These are phyloP conservation scores for Aphidius gifuensis DNA, from an alignment of 1,140 invertebrate species.

Conservation along the genomic window DNA sequence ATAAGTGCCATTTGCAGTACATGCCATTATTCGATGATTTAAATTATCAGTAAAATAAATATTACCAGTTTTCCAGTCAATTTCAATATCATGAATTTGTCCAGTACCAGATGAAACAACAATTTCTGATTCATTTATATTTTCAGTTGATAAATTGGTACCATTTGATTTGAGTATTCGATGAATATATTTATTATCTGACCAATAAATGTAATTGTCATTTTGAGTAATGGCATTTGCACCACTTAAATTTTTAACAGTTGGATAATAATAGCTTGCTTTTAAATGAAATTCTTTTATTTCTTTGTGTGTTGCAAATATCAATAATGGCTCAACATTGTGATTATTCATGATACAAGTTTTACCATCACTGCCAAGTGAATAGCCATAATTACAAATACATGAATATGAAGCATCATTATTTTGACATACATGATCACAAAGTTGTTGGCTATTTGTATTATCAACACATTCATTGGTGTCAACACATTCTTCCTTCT, in stretches of 20 bases:
- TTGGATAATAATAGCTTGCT: constrained; percentile 47
- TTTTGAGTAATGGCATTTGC: constrained; percentile 69
- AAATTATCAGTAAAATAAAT: constrained; percentile 78
- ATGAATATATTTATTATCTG: constrained; percentile 46
- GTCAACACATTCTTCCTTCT: constrained; percentile 53
- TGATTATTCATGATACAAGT: constrained; percentile 65
- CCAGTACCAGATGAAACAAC: constrained; percentile 59
- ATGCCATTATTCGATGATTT: constrained; percentile 71
- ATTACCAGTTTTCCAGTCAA: constrained; percentile 80
- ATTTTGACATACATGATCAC: constrained; percentile 84
- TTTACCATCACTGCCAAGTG: constrained; percentile 61
- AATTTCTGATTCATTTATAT: constrained; percentile 59
- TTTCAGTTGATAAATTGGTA: constrained; percentile 60
- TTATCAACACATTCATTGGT: constrained; percentile 75
- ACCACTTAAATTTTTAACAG: constrained; percentile 57
- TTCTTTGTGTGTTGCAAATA: constrained; percentile 61
- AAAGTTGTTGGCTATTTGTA: constrained; percentile 59
- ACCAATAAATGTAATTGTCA: constrained; percentile 70
- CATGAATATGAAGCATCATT: constrained; percentile 74
- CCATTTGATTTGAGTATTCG: constrained; percentile 61
- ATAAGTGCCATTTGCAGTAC: constrained; percentile 60
- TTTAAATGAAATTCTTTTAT: constrained; percentile 55
- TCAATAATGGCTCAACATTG: constrained; percentile 61
- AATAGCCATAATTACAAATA: constrained; percentile 74
- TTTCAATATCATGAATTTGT: constrained; percentile 70